Base-by-base conservation (phyloP, 1,140 invertebrate genomes). In the Cotesia glomerata region DNA sequence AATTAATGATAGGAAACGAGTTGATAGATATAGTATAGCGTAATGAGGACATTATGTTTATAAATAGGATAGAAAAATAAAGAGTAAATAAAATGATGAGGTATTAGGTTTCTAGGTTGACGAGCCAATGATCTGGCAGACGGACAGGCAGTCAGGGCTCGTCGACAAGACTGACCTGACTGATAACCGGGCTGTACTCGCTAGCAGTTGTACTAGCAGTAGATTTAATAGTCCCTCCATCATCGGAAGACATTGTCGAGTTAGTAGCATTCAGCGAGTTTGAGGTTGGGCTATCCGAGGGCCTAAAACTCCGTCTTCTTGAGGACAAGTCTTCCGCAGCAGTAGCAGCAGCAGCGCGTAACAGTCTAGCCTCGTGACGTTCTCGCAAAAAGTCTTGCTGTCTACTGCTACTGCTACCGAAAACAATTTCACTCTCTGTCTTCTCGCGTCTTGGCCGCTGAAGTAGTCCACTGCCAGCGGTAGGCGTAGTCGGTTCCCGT, bases 341-440 rank as follows among this genome's bases (percentile, higher is more conserved):
- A 45, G 39, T 45, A 26, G 26, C 26, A 26, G 26, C 39, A 39
- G 36, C 80, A 72, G 79, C 84, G 75, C 82, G 83, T 76, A 78
- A 79, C 74, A 80, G 85, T 72, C 81, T 80, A 63, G 76, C 78
- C 65, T 87, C 88, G 62, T n/a, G 36, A 26, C 86, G 82, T 70
- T 89, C 88, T 74, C 81, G 84, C 75, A 54, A 61, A 16, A 82
- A 81, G 77, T 84, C 85, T 69, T 82, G 87, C 72, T 75, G 81
- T 77, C 78, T 85, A 88, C 90, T 92, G 75, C 78, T 85, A 45
- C 39, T 45, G 88, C 90, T 92, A 75, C 91, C 88, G 79, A 92
- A 90, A 49, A 94, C 90, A 80, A 95, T 94, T 82, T 95, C 93
- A 69, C 93, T 94, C 85, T 95, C 94, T 78, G 94, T 95, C 86